Percentiles rank a stretch among this genome's conserved stretches.
Evolutionary conservation across 2,113 vertebrate species (phyloP).

Genomic region (Hemichromis elongatus): DNA sequence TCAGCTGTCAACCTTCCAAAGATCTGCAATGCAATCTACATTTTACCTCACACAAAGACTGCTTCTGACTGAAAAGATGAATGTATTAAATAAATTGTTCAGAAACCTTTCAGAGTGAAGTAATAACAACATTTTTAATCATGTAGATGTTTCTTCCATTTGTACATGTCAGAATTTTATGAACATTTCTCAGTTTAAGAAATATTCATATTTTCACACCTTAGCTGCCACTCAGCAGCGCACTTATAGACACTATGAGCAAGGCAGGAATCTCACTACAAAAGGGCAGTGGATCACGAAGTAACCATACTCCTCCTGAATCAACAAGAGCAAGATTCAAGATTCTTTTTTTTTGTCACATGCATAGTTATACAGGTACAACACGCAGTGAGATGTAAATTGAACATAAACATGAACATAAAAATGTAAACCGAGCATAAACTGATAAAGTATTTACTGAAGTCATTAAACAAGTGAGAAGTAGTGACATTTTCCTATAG

Average conservation of each 20-base stretch:
- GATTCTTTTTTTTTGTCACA: too few relatives aligned
- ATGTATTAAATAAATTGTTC: not conserved
- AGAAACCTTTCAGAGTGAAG: accelerated
- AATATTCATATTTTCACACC: not conserved
- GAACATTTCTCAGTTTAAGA: not conserved
- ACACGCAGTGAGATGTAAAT: too few relatives aligned
- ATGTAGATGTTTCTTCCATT: not conserved
- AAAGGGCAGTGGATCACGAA: not conserved
- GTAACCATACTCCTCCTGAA: too few relatives aligned
- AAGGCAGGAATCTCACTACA: too few relatives aligned
- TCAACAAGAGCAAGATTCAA: too few relatives aligned
- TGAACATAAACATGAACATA: too few relatives aligned
- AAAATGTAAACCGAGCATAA: too few relatives aligned
- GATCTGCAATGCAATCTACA: not conserved
- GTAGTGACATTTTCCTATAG: not conserved
- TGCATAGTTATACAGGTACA: too few relatives aligned
- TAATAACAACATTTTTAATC: not conserved
- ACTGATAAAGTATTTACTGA: too few relatives aligned
- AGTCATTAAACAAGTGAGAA: not conserved
- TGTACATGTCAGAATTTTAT: too few relatives aligned
- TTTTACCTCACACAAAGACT: not conserved
- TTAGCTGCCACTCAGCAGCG: not conserved
- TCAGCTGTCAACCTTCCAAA: not conserved
- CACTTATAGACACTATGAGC: too few relatives aligned
- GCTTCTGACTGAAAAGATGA: not conserved